Evolutionary conservation across 2,888 invertebrate genomes (phyloP).

Genomic region (Lottia gigantea): DNA sequence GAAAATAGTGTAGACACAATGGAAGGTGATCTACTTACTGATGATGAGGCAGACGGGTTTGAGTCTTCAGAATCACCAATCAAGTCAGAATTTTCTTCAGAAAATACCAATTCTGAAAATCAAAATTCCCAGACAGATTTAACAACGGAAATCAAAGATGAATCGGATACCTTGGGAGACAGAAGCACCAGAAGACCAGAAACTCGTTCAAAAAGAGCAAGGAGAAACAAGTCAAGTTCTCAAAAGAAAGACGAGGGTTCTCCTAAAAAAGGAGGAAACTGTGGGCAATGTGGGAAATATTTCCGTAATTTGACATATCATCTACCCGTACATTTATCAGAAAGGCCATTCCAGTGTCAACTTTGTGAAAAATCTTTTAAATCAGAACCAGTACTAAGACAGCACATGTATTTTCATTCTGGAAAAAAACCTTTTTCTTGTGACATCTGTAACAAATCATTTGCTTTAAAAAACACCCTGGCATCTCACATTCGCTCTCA

Average conservation of each 20-base stretch:
- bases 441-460: background rate
- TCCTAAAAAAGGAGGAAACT: background rate
- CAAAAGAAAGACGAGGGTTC: too few species aligned
- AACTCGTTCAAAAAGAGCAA: background rate
- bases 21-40: background rate
- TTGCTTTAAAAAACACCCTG: background rate
- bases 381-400: background rate
- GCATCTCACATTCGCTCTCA: background rate
- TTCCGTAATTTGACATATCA: conserved; percentile 1
- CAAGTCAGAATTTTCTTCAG: background rate
- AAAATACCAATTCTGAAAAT: background rate
- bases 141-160: background rate
- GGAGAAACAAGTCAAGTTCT: background rate
- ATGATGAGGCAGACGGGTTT: background rate
- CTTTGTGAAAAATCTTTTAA: background rate
- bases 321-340: background rate
- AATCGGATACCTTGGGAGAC: background rate
- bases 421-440: background rate
- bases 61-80: background rate
- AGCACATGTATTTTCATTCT: background rate
- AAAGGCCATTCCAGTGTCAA: background rate
- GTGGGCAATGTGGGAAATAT: background rate
- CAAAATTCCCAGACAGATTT: too few species aligned
- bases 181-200: background rate
- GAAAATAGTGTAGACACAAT: background rate